Percentiles rank a stretch among this genome's conserved stretches.
Evolutionary conservation across 2,888 invertebrate species (phyloP).

Genomic region (Arenicola marina): DNA sequence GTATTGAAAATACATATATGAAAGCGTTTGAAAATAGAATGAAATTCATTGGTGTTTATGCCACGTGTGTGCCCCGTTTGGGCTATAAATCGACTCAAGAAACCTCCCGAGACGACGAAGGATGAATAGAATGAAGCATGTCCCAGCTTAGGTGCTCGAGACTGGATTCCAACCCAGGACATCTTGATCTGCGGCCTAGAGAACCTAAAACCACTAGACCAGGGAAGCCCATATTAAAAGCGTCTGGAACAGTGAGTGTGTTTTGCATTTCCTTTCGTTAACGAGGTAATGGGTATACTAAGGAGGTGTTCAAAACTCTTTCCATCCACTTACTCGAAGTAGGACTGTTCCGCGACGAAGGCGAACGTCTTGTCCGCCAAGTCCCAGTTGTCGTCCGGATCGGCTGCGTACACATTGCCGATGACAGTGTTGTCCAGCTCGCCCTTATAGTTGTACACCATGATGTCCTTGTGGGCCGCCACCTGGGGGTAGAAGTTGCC

Average conservation of each 20-base stretch:
- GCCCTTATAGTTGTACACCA: conserved; percentile 2
- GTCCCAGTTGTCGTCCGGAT: conserved; percentile 2
- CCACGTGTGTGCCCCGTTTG: too few relatives aligned
- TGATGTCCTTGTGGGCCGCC: background rate
- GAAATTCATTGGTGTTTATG: too few relatives aligned
- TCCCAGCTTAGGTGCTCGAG: too few relatives aligned
- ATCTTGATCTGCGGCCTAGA: too few relatives aligned
- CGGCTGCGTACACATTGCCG: background rate
- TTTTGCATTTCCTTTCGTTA: background rate
- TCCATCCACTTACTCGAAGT: background rate
- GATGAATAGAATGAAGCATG: too few relatives aligned
- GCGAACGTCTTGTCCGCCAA: background rate
- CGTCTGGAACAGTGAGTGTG: background rate
- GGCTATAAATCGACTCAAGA: too few relatives aligned
- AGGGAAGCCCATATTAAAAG: too few relatives aligned
- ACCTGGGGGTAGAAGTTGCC: background rate
- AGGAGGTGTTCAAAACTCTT: background rate
- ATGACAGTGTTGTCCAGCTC: background rate
- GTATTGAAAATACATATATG: too few relatives aligned
- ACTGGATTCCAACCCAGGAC: too few relatives aligned
- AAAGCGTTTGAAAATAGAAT: too few relatives aligned
- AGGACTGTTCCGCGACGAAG: background rate
- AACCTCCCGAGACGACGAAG: too few relatives aligned
- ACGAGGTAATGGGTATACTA: background rate
- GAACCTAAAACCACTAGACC: too few relatives aligned